Evolutionary conservation across 2,797 vertebrate genomes (phyloP), one percentile per base, ranked within the genome.

Genomic region (Garrulus glandarius): DNA sequence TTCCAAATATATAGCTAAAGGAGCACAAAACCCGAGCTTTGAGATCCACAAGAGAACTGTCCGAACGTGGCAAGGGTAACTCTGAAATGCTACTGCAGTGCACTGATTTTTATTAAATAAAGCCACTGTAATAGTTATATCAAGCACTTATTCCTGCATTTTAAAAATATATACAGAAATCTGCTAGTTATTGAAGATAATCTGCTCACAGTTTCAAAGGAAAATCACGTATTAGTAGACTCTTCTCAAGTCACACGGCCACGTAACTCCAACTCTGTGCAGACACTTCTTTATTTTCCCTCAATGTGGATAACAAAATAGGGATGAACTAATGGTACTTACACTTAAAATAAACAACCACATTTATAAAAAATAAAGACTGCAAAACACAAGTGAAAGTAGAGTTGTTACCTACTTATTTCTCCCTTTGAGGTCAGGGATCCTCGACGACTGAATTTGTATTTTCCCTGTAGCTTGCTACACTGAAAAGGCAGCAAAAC

Each of bases 401-500:
- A 50, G 43, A 78, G 57, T n/a, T 91, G 60, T 68, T 89, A 78
- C 65, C 69, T 65, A 78, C 37, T 75, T 81, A 65, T 59, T 93
- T 93, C 34, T 75, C 53, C 53, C 55, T 78, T 59, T 36, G 64
- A 72, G 3, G 4, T 24, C 1, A 0, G 20, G 43, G 47, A 72
- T 65, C 53, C 44, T n/a, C n/a, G 74, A 75, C 63, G 69, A 76
- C 67, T 10, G 68, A 91, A 78, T 78, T 23, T 19, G 22, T 82
- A 70, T n/a, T 65, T 81, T 88, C 61, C 37, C 41, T 49, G 34
- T 52, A 55, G 47, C 7, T 1, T 21, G 53, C 75, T 84, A 56
- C 34, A 41, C 43, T n/a, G 55, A 87, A 90, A 94, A 75, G 29
- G 69, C 72, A 93, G 81, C 74, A 93, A 95, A 94, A 90, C 26